phyloP scores from a whole-genome alignment of 2,888 invertebrate genomes.

The Pseudococcus jackbeardsleyi region DNA sequence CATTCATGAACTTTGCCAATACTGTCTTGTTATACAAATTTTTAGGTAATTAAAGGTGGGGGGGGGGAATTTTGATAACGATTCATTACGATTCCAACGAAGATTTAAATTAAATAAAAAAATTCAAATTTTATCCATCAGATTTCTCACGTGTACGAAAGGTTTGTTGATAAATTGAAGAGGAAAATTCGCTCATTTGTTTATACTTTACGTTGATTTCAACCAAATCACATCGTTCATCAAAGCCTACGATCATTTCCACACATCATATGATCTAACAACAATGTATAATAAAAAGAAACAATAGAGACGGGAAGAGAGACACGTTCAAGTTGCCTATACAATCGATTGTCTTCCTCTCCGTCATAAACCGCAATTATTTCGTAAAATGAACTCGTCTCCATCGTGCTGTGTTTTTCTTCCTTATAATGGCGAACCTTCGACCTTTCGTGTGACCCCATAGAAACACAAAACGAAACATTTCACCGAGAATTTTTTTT shows the following conservation, averaged over 20 bases:
- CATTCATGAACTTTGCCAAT: too few species aligned
- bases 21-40: too few species aligned
- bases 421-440: constrained; percentile 24
- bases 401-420: not conserved
- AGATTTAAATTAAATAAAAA: too few species aligned
- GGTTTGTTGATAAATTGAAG: too few species aligned
- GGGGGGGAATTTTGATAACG: too few species aligned
- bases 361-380: not conserved
- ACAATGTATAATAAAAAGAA: not conserved
- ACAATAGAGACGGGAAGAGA: not conserved
- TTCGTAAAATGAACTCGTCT: not conserved
- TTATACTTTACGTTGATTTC: too few species aligned
- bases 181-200: too few species aligned
- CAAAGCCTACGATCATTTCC: not conserved
- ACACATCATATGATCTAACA: not conserved
- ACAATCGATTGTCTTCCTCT: constrained; percentile 12
- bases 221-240: not conserved
- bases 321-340: not conserved
- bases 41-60: too few species aligned
- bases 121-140: too few species aligned
- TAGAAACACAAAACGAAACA: not conserved
- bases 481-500: constrained; percentile 7
- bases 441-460: constrained; percentile 23
- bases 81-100: too few species aligned
- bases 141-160: too few species aligned